Base-by-base conservation (phyloP, 2,888 invertebrate species). In the Tiphia femorata region DNA sequence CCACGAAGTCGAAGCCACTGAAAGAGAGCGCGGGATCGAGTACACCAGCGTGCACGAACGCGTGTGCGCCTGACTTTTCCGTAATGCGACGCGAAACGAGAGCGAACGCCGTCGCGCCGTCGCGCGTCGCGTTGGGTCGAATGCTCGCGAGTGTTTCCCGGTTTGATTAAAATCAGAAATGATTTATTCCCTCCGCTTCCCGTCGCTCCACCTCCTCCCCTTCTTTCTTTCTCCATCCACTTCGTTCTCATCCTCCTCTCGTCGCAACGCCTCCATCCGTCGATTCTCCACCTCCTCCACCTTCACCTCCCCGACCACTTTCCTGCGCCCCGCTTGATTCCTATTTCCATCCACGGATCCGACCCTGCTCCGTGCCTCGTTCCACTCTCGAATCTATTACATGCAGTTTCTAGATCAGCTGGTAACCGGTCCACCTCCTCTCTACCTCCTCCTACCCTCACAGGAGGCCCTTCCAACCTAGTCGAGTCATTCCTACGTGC, bases 101-200 rank as follows among this genome's bases (percentile, higher is more conserved):
- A 52, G 38, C 53, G n/a, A n/a, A 53, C 33, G 43, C 30, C 47
- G 50, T 51, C 40, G 49, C 47, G n/a, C n/a, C n/a, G n/a, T n/a
- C n/a, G n/a, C n/a, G n/a, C n/a, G n/a, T n/a, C n/a, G n/a, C n/a
- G n/a, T n/a, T n/a, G n/a, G 25, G 49, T 41, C 41, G 48, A 23
- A 46, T 58, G 47, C n/a, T n/a, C 17, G 42, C 35, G 43, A 55
- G 35, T 57, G 58, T 62, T 70, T 57, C 49, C 43, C 43, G 54
- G 56, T 71, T 71, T 70, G 70, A 76, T 76, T 72, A 74, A 76
- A 76, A 74, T 75, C 63, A 70, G 69, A 69, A 70, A 67, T 70
- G 70, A 76, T 72, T 75, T 74, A 72, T 75, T 72, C 66, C 57
- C 55, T 43, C 29, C 58, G 47, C 53, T 64, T 53, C 42, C 20